Base-by-base conservation (phyloP, 64 coral and sea anemone species). In the Orbicella faveolata region DNA sequence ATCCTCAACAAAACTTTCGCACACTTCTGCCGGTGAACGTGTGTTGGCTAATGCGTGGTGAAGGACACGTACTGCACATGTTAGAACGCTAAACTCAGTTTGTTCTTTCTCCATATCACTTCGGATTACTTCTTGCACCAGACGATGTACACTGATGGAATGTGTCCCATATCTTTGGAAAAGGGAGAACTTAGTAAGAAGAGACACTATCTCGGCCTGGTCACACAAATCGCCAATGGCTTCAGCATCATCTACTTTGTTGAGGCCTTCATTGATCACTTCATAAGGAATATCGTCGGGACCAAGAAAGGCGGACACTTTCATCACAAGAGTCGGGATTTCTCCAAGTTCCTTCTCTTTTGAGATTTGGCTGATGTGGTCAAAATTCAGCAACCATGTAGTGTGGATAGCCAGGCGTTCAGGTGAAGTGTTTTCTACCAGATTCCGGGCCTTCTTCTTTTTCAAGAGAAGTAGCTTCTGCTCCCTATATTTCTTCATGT, bases 101-200 rank as follows among this genome's bases (percentile, higher is more conserved):
- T 89, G 55, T 53, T 87, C 63, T 30, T 57, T 87, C 2, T 73
- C 76, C 36, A 79, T 70, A 9, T 79, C 64, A 48, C 39, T 73
- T 44, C 87, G 89, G 19, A 96, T 93, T 30, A 93, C 94, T 75
- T 96, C 94, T 86, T 96, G 94, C 37, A 96, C 94, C 14, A 96
- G 87, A 37, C 90, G 87, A 72, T 96, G 90, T 69, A 96, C 90
- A 26, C 94, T 81, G 52, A 88, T 90, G 18, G 94, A 96, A 48
- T 81, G 52, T 36, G 77, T 64, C 34, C 63, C 70, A 23, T 76
- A 89, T 61, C 77, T 77, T 14, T 96, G 94, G 86, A 96, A 96
- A 21, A 96, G 80, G 10, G 94, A 96, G 79, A 96, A 96, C 69
- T 96, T 96, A 9, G 94, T 93, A n/a, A 96, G 74, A 19, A 92